These are phyloP conservation scores for Notamacropus eugenii DNA, from an alignment of 2,797 vertebrate genomes.

Conservation along the genomic window DNA sequence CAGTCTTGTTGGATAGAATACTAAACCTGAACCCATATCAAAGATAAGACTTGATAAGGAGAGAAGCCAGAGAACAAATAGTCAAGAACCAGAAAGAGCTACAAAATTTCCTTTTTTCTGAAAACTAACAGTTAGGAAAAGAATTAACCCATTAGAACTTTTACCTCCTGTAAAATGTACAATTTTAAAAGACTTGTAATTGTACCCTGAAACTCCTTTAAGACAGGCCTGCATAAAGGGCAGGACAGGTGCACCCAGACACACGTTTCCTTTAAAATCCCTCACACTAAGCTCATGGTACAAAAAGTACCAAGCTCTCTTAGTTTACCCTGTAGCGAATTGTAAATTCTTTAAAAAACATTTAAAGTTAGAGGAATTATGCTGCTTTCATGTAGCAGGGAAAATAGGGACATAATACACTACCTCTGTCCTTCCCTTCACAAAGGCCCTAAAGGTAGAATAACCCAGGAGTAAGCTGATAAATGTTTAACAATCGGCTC, in stretches of 20 bases:
- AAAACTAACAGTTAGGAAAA: neutral
- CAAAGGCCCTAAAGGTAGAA: neutral
- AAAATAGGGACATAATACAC: neutral
- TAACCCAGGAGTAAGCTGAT: neutral
- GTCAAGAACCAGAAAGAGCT: neutral
- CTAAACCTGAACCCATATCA: neutral
- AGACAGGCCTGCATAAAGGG: neutral
- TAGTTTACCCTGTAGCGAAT: neutral
- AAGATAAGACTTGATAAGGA: neutral
- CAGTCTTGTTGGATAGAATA: neutral
- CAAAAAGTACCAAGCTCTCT: neutral
- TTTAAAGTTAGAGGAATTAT: neutral
- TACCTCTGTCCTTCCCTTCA: neutral
- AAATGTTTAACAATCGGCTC: neutral
- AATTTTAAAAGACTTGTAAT: neutral
- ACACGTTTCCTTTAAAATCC: neutral
- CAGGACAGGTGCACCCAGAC: neutral
- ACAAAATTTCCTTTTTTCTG: neutral
- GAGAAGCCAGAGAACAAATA: neutral
- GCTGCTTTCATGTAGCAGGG: neutral
- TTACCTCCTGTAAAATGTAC: neutral
- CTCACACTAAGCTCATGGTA: neutral
- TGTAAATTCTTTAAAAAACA: neutral
- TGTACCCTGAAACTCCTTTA: neutral
- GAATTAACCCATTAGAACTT: neutral